Evolutionary conservation across 2,888 invertebrate species (phyloP).

Genomic region (Sussaba pulchella): DNA sequence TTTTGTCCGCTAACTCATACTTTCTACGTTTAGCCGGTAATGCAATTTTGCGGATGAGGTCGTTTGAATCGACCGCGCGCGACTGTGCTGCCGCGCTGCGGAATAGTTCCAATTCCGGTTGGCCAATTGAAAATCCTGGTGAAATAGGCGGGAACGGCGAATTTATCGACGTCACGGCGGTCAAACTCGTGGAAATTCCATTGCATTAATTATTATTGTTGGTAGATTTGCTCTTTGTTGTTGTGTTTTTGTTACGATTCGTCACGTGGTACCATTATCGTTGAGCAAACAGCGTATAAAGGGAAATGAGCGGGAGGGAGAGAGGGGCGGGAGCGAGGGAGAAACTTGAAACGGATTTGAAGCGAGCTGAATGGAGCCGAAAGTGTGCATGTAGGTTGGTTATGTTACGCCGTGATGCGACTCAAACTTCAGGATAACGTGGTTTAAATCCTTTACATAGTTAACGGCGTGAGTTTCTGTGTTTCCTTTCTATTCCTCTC

Average conservation of each 20-base stretch:
- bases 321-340: neutral
- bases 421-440: constrained; percentile 54
- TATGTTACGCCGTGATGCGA: constrained; percentile 29
- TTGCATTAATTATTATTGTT: constrained; percentile 45
- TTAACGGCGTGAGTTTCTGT: constrained; percentile 37
- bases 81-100: no score
- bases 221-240: neutral
- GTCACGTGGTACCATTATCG: neutral
- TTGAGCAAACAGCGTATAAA: constrained; percentile 5
- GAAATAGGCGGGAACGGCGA: neutral
- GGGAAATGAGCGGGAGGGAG: neutral
- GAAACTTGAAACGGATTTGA: constrained; percentile 13
- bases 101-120: no score
- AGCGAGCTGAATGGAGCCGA: neutral
- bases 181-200: constrained; percentile 30
- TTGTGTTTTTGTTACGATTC: constrained; percentile 4
- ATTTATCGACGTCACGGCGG: no score
- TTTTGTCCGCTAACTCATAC: no score
- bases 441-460: constrained; percentile 46
- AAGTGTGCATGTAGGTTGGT: constrained; percentile 17
- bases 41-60: no score
- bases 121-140: no score
- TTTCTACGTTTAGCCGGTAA: neutral
- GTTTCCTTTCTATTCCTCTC: constrained; percentile 1
- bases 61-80: no score